Percentiles rank a stretch among this genome's conserved stretches.
These are phyloP conservation scores for Catharus bicknelli DNA, from an alignment of 2,113 vertebrate species.

Conservation along the genomic window DNA sequence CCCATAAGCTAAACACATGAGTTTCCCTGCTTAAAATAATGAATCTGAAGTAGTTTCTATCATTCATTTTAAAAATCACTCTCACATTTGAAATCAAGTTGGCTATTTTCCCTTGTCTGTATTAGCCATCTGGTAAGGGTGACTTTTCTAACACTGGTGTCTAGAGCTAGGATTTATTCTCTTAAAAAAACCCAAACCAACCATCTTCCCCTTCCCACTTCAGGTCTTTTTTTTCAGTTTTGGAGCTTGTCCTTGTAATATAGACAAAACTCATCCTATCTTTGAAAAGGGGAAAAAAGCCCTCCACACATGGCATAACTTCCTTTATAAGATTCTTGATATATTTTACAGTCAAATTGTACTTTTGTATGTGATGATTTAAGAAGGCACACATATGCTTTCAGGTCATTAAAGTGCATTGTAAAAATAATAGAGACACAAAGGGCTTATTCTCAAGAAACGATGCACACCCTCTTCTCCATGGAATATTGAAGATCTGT, in stretches of 20 bases:
- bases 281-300: constrained; percentile 47
- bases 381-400: constrained; percentile 56
- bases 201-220: constrained; percentile 11
- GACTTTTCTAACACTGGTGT: constrained; percentile 55
- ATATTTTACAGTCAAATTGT: constrained; percentile 70
- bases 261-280: constrained; percentile 27
- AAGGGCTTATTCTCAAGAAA: constrained; percentile 57
- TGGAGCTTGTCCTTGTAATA: constrained; percentile 46
- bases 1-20: constrained; percentile 72
- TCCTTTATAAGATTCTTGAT: constrained; percentile 61
- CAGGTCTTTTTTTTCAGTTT: constrained; percentile 34
- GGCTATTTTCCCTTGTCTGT: constrained; percentile 67
- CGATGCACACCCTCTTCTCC: not conserved
- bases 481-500: constrained; percentile 54
- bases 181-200: not conserved
- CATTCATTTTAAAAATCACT: constrained; percentile 76
- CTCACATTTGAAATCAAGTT: constrained; percentile 77
- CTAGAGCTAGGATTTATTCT: constrained; percentile 48
- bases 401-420: constrained; percentile 57
- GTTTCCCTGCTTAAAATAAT: constrained; percentile 72
- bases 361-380: constrained; percentile 48
- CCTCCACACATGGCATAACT: constrained; percentile 51
- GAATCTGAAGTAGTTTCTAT: constrained; percentile 76
- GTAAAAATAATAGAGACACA: constrained; percentile 66
- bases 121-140: constrained; percentile 70